These are phyloP conservation scores for Toxotes jaculatrix DNA, from an alignment of 2,113 vertebrate genomes.

Conservation along the genomic window DNA sequence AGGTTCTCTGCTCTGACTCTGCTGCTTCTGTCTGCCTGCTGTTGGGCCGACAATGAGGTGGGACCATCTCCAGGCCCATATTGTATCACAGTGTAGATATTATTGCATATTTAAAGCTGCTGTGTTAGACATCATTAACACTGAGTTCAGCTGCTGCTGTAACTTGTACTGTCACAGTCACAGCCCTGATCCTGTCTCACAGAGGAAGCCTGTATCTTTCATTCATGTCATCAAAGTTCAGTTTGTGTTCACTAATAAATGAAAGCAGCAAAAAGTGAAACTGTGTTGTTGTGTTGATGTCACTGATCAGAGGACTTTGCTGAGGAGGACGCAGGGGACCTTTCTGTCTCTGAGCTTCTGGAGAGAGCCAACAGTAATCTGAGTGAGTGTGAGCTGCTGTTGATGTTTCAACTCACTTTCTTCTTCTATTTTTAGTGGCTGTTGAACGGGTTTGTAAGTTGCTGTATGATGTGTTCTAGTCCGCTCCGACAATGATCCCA, in stretches of 20 bases:
- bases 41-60: slow-evolving; percentile 56
- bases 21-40: slow-evolving; percentile 55
- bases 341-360: slow-evolving; percentile 62
- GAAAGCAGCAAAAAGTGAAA: background rate
- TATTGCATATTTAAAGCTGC: background rate
- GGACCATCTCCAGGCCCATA: background rate
- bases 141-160: background rate
- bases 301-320: slow-evolving; percentile 12
- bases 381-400: slow-evolving; percentile 44
- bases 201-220: background rate
- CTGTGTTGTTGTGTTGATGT: slow-evolving; percentile 7
- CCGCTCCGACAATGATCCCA: slow-evolving; percentile 27
- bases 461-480: slow-evolving; percentile 37
- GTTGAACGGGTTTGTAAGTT: background rate
- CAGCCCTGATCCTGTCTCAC: background rate
- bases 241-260: too few relatives aligned
- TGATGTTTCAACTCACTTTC: background rate
- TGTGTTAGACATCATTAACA: background rate
- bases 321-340: slow-evolving; percentile 33
- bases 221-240: background rate
- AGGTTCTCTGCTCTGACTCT: slow-evolving; percentile 49
- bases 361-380: slow-evolving; percentile 67
- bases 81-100: background rate
- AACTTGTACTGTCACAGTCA: background rate
- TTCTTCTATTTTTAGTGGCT: background rate